These are phyloP conservation scores for Tiphia femorata DNA, from an alignment of 2,888 invertebrate genomes.

Conservation along the genomic window DNA sequence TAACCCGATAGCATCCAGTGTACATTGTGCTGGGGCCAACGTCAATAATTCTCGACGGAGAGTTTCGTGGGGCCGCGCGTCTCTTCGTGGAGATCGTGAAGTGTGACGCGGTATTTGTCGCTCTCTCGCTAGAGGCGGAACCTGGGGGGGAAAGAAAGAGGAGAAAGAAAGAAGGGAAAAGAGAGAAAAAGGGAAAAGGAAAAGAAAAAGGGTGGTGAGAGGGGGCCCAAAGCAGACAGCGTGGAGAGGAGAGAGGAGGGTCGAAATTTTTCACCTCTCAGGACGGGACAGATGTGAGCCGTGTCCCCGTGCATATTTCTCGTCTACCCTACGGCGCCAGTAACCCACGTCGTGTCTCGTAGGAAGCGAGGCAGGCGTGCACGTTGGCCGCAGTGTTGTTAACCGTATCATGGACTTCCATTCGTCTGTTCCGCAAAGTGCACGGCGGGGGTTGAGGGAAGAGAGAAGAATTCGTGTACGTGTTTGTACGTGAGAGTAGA, in stretches of 20 bases:
- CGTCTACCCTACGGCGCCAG: conserved; percentile 7
- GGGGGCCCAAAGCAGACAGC: conserved; percentile 1
- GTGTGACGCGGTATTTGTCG: conserved; percentile 43
- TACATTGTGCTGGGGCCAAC: background rate
- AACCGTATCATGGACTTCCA: conserved; percentile 14
- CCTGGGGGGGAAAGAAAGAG: background rate
- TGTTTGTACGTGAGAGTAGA: no score
- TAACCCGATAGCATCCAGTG: conserved; percentile 9
- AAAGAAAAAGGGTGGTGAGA: conserved; percentile 19
- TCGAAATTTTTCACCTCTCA: conserved; percentile 40
- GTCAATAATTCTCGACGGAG: conserved; percentile 1
- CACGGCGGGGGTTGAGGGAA: conserved; percentile 28
- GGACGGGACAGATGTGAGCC: conserved; percentile 46
- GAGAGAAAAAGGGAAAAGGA: conserved; percentile 28
- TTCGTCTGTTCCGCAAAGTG: conserved; percentile 22
- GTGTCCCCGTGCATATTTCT: conserved; percentile 34
- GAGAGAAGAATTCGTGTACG: no score
- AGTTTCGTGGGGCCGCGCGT: conserved; percentile 17
- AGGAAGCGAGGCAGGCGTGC: conserved; percentile 14
- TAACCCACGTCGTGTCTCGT: background rate
- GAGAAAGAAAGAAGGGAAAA: conserved; percentile 13
- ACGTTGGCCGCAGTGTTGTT: conserved; percentile 25
- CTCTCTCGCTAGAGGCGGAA: conserved; percentile 16
- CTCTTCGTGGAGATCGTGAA: conserved; percentile 11
- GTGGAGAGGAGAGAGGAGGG: conserved; percentile 3